A percentile compares a stretch with the other conserved stretches of the same genome.
phyloP scores from a whole-genome alignment of 2,797 vertebrate species.

The Danionella dracula region DNA sequence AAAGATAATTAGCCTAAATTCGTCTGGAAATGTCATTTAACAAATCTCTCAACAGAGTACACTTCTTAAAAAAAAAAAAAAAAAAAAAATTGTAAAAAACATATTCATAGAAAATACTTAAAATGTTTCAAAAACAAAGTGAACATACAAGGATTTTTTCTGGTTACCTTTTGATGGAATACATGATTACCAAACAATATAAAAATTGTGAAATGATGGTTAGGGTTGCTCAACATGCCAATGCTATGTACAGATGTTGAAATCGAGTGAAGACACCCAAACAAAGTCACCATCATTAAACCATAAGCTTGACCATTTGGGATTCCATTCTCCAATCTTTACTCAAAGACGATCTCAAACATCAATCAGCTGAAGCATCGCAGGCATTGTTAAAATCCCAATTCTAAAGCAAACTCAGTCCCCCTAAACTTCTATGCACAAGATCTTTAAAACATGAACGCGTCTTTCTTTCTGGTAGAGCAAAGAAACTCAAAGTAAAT shows the following conservation, averaged over 20 bases:
- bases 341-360: not conserved
- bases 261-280: slow-evolving; percentile 26
- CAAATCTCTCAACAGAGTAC: slow-evolving; percentile 52
- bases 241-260: slow-evolving; percentile 28
- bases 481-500: slow-evolving; percentile 42
- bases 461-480: slow-evolving; percentile 2
- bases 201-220: slow-evolving; percentile 20
- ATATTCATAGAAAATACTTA: slow-evolving; percentile 54
- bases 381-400: not conserved
- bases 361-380: not conserved
- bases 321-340: slow-evolving; percentile 20
- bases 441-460: not conserved
- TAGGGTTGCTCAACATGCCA: slow-evolving; percentile 21
- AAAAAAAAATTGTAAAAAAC: slow-evolving; percentile 43
- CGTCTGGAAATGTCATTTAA: slow-evolving; percentile 48
- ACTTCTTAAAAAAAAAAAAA: slow-evolving; percentile 51
- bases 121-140: slow-evolving; percentile 37
- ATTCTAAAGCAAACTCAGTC: slow-evolving; percentile 15
- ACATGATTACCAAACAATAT: slow-evolving; percentile 29
- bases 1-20: slow-evolving; percentile 47
- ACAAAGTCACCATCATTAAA: not conserved
- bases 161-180: slow-evolving; percentile 1
- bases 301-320: not conserved
- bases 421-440: slow-evolving; percentile 8
- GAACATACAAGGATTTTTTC: not conserved